Conservation (phyloP, 2,888 invertebrate species). For the Escarpia spicata region DNA sequence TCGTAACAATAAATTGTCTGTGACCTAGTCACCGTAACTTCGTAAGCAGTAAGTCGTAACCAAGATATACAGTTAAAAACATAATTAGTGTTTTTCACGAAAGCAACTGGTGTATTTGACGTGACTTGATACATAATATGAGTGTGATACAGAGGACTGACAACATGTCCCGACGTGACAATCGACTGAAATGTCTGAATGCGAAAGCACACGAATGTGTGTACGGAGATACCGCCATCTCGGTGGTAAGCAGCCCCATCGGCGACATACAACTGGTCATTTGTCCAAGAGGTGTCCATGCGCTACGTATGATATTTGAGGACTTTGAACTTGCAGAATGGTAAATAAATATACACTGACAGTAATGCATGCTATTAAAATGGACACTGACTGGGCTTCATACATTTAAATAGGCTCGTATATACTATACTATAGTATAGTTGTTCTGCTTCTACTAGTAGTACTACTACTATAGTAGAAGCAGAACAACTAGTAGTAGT, state of each 20-base stretch:
- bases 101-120: neutral
- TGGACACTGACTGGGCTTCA: too few species aligned
- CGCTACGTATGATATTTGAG: conserved; percentile 52
- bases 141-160: neutral
- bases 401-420: too few species aligned
- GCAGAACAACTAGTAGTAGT: too few species aligned
- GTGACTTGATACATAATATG: neutral
- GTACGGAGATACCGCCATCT: neutral
- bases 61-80: neutral
- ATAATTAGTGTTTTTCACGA: neutral
- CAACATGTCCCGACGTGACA: neutral
- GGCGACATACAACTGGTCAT: conserved; percentile 52
- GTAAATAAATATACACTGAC: neutral
- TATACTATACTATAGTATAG: too few species aligned
- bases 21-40: too few species aligned
- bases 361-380: too few species aligned
- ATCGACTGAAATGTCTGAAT: neutral
- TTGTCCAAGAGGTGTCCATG: conserved; percentile 57
- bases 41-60: neutral
- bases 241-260: conserved; percentile 42
- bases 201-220: neutral
- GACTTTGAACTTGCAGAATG: conserved; percentile 36
- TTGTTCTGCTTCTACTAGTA: too few species aligned
- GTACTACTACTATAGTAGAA: too few species aligned
- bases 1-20: neutral